Evolutionary conservation across 2,888 invertebrate genomes (phyloP).

Genomic region (Neuroscelio doddi): DNA sequence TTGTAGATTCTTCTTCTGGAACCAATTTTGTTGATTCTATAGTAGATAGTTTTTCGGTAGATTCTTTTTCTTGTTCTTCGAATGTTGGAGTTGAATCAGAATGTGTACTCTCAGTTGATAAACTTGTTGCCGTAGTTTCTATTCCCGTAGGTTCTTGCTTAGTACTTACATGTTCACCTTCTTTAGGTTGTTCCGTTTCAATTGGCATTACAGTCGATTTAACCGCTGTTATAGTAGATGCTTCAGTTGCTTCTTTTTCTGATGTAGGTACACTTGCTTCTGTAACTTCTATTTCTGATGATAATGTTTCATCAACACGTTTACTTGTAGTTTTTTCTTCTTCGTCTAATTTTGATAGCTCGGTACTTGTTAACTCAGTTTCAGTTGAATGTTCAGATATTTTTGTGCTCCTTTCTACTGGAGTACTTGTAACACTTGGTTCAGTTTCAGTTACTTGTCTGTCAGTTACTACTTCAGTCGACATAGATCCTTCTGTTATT

Average conservation of each 20-base stretch:
- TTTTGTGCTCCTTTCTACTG: slow-evolving; percentile 25
- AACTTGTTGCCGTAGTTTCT: slow-evolving; percentile 9
- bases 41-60: slow-evolving; percentile 14
- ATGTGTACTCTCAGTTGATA: slow-evolving; percentile 13
- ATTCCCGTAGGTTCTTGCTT: slow-evolving; percentile 28
- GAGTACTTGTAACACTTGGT: slow-evolving; percentile 6
- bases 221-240: slow-evolving; percentile 1
- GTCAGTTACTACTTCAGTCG: slow-evolving; percentile 18
- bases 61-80: slow-evolving; percentile 8
- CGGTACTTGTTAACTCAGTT: slow-evolving; percentile 16
- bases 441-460: slow-evolving; percentile 20
- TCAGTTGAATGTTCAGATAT: slow-evolving; percentile 26
- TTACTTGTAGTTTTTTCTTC: slow-evolving; percentile 19
- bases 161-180: slow-evolving; percentile 13
- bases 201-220: slow-evolving; percentile 2
- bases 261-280: slow-evolving; percentile 10
- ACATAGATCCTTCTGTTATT: slow-evolving; percentile 6
- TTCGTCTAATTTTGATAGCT: slow-evolving; percentile 12
- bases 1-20: slow-evolving; percentile 28
- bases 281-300: slow-evolving; percentile 9
- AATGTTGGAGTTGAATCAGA: slow-evolving; percentile 5
- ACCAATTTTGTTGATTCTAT: slow-evolving; percentile 19
- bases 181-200: too few relatives aligned
- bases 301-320: slow-evolving; percentile 26
- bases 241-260: neutral